Conservation (phyloP, 1,140 invertebrate species). For the Drosophila asahinai region DNA sequence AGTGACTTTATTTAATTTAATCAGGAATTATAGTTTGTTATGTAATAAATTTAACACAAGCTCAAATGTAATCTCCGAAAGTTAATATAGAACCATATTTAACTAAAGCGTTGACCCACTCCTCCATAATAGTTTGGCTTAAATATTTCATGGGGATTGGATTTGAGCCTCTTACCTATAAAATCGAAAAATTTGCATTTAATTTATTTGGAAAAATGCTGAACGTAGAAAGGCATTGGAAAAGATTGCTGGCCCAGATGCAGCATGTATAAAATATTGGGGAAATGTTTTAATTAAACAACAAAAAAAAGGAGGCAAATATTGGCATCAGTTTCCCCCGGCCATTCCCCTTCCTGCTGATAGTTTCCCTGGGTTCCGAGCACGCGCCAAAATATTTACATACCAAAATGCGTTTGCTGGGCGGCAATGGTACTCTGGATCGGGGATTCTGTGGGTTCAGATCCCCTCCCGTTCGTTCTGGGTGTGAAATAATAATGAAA, state of each 20-base stretch:
- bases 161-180: slow-evolving; percentile 39
- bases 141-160: slow-evolving; percentile 65
- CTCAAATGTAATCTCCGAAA: slow-evolving; percentile 10
- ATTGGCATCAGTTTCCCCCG: slow-evolving; percentile 51
- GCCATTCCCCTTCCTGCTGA: slow-evolving; percentile 4
- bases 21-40: no score
- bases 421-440: slow-evolving; percentile 12
- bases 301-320: slow-evolving; percentile 64
- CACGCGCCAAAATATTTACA: slow-evolving; percentile 69
- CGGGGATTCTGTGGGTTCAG: slow-evolving; percentile 5
- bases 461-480: slow-evolving; percentile 2
- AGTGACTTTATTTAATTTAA: no score
- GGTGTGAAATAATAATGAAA: slow-evolving; percentile 73
- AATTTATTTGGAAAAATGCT: slow-evolving; percentile 23
- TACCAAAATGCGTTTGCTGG: slow-evolving; percentile 66
- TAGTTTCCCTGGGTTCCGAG: slow-evolving; percentile 13
- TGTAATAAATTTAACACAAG: slow-evolving; percentile 1
- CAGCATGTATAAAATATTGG: slow-evolving; percentile 64
- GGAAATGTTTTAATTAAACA: slow-evolving; percentile 78
- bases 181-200: slow-evolving; percentile 66
- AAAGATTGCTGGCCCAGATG: slow-evolving; percentile 14
- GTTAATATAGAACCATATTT: slow-evolving; percentile 22
- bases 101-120: slow-evolving; percentile 14
- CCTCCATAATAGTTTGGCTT: slow-evolving; percentile 62
- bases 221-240: background rate